A percentile compares a stretch with the other conserved stretches of the same genome.
phyloP scores from a whole-genome alignment of 2,113 vertebrate species.

The Rhagologus leucostigma region DNA sequence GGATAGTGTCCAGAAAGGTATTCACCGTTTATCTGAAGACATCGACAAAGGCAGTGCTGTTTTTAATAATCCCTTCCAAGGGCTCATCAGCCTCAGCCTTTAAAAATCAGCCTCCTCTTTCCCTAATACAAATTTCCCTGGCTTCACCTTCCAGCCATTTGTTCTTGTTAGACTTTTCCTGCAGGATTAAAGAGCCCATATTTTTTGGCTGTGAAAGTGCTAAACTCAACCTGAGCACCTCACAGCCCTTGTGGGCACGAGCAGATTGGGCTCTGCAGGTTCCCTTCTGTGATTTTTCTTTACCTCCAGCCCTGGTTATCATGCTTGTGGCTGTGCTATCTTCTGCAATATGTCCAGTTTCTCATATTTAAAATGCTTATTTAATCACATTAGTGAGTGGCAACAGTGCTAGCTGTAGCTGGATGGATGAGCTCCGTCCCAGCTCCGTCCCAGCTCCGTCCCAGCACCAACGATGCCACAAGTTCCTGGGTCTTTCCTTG shows the following conservation, averaged over 20 bases:
- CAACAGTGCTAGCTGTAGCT: not conserved
- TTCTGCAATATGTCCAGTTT: not conserved
- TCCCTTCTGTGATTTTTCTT: not conserved
- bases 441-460: not conserved
- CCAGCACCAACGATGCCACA: fast-evolving
- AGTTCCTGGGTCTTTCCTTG: not conserved
- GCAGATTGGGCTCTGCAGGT: not conserved
- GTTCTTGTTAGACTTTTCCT: not conserved
- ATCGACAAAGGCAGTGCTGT: not conserved
- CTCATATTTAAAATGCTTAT: not conserved
- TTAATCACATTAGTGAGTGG: not conserved
- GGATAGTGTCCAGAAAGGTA: not conserved
- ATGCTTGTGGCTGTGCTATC: not conserved
- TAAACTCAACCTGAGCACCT: not conserved
- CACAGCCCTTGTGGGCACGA: fast-evolving
- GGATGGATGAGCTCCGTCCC: not conserved
- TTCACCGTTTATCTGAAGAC: not conserved
- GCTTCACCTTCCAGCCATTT: not conserved
- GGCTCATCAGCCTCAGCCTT: not conserved
- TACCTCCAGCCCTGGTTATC: not conserved
- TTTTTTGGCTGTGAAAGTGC: not conserved
- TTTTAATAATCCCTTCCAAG: not conserved
- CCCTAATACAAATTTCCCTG: not conserved
- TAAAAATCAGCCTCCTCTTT: not conserved
- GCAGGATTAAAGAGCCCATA: not conserved